Evolutionary conservation across 2,888 invertebrate genomes (phyloP).

Genomic region (Lasioglossum leucozonium): DNA sequence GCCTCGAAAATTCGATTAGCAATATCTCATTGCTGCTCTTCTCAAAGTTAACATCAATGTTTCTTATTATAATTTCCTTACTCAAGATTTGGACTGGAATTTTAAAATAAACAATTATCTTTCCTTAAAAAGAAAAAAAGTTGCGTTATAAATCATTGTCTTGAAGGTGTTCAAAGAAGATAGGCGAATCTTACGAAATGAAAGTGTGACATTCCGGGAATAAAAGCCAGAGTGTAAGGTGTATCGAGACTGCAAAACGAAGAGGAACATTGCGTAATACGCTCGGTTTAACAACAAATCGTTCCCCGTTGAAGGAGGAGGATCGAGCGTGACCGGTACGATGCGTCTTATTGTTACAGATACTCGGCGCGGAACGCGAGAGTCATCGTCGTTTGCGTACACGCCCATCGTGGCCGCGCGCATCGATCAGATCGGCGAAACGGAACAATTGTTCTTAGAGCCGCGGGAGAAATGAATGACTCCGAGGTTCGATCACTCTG

Average conservation of each 20-base stretch:
- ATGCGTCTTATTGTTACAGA: slow-evolving; percentile 62
- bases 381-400: slow-evolving; percentile 59
- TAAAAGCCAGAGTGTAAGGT: neutral
- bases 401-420: slow-evolving; percentile 63
- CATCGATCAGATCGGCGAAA: slow-evolving; percentile 63
- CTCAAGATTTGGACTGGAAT: too few species aligned
- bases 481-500: slow-evolving; percentile 33
- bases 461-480: slow-evolving; percentile 65
- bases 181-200: neutral
- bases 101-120: too few species aligned
- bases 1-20: neutral
- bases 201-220: neutral
- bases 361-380: slow-evolving; percentile 46
- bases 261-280: slow-evolving; percentile 29
- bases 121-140: too few species aligned
- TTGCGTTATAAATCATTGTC: too few species aligned
- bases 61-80: too few species aligned
- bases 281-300: slow-evolving; percentile 35
- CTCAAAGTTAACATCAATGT: too few species aligned
- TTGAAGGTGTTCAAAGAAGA: too few species aligned
- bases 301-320: slow-evolving; percentile 46
- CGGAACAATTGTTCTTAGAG: slow-evolving; percentile 73
- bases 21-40: neutral
- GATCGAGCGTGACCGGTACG: slow-evolving; percentile 53
- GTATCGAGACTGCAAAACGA: neutral